These are phyloP conservation scores for Bursaphelenchus okinawaensis DNA, from an alignment of 2,888 invertebrate genomes.

Conservation along the genomic window DNA sequence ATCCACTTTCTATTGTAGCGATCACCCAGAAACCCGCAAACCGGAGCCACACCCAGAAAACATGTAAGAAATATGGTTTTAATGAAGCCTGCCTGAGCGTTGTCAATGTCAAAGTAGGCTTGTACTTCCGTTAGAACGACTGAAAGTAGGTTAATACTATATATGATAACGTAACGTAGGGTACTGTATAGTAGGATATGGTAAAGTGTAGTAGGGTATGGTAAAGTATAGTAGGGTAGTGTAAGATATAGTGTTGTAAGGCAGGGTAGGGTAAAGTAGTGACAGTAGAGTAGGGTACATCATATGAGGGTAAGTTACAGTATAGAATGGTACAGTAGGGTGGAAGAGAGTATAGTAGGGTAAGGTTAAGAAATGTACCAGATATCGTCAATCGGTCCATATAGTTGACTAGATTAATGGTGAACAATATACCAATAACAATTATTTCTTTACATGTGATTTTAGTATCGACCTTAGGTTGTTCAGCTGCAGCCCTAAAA, in stretches of 20 bases:
- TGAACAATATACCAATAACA: slow-evolving; percentile 57
- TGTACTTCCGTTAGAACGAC: slow-evolving; percentile 79
- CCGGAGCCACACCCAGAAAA: slow-evolving; percentile 93
- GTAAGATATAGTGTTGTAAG: too few relatives aligned
- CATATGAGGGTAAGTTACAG: too few relatives aligned
- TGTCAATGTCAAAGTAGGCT: slow-evolving; percentile 69
- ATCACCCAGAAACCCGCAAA: slow-evolving; percentile 96
- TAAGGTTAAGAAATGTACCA: not conserved
- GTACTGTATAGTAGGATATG: too few relatives aligned
- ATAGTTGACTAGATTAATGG: slow-evolving; percentile 94
- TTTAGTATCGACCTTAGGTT: not conserved
- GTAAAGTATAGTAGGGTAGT: too few relatives aligned
- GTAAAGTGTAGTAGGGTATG: too few relatives aligned
- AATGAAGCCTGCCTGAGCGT: slow-evolving; percentile 77
- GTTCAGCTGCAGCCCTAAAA: too few relatives aligned
- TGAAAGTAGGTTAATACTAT: too few relatives aligned
- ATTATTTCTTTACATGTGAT: not conserved
- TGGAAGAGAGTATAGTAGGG: too few relatives aligned
- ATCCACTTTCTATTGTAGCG: slow-evolving; percentile 79
- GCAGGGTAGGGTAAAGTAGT: too few relatives aligned
- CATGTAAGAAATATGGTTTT: slow-evolving; percentile 90
- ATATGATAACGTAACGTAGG: too few relatives aligned
- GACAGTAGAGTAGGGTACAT: too few relatives aligned
- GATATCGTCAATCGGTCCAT: slow-evolving; percentile 78
- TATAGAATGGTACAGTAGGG: too few relatives aligned